Evolutionary conservation across 1,140 invertebrate genomes (phyloP).

Genomic region (Phenacoccus solenopsis): DNA sequence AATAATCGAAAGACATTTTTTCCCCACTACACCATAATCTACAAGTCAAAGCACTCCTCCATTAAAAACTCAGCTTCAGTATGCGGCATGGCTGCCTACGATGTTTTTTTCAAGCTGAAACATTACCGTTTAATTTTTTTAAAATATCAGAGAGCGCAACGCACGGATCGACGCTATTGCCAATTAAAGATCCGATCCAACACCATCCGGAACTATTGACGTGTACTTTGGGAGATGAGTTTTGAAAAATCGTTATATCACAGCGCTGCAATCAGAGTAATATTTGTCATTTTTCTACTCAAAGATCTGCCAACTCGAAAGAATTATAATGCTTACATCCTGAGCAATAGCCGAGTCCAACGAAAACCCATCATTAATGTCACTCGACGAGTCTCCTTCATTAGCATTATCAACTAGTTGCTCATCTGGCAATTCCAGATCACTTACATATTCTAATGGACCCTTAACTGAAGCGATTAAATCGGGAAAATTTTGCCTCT

Average conservation of each 20-base stretch:
- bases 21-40: too few species aligned
- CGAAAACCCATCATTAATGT: constrained; percentile 4
- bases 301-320: neutral
- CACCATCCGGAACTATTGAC: constrained; percentile 59
- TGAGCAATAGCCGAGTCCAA: neutral
- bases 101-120: constrained; percentile 29
- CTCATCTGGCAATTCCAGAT: constrained; percentile 23
- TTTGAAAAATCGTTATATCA: constrained; percentile 6
- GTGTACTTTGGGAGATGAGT: constrained; percentile 5
- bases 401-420: constrained; percentile 19
- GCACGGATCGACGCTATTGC: constrained; percentile 38
- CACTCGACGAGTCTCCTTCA: constrained; percentile 16
- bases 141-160: constrained; percentile 48
- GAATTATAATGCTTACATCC: constrained; percentile 9
- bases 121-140: constrained; percentile 65
- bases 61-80: too few species aligned
- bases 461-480: constrained; percentile 23
- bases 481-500: constrained; percentile 21
- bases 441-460: constrained; percentile 26
- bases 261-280: neutral
- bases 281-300: neutral
- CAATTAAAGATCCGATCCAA: constrained; percentile 64
- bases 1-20: too few species aligned
- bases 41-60: too few species aligned
- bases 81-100: too few species aligned